These are phyloP conservation scores for Leucophora obtusa DNA, from an alignment of 2,888 invertebrate genomes.

Conservation along the genomic window DNA sequence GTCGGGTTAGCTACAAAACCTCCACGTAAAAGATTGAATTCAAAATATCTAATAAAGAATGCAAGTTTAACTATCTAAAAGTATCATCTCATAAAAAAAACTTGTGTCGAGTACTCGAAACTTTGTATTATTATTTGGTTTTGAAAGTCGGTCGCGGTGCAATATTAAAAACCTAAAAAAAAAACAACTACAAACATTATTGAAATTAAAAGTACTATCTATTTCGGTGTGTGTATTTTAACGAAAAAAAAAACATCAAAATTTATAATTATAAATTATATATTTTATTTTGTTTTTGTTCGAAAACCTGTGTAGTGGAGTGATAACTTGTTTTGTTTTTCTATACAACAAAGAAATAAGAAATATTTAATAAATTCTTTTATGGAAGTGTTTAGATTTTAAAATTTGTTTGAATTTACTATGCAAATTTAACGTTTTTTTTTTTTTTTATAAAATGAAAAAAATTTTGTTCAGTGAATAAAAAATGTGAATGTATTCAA, in stretches of 20 bases:
- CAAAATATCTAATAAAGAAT: not conserved
- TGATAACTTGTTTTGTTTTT: constrained; percentile 17
- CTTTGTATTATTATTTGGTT: constrained; percentile 6
- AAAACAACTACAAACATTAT: not conserved
- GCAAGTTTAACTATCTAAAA: not conserved
- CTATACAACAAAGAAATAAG: not conserved
- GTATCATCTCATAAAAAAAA: not conserved
- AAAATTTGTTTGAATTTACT: not conserved
- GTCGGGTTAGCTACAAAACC: not conserved
- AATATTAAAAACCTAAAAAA: not conserved
- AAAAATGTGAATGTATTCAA: not conserved
- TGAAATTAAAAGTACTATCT: not conserved
- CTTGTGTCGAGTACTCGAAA: not conserved
- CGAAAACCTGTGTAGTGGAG: not conserved
- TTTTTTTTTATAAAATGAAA: not conserved
- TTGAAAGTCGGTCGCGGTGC: constrained; percentile 3
- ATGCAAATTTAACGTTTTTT: not conserved
- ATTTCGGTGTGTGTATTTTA: not conserved
- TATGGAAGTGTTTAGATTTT: not conserved
- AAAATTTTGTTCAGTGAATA: too few species aligned
- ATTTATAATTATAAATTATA: constrained; percentile 5
- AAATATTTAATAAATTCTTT: not conserved
- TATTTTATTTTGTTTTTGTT: constrained; percentile 13
- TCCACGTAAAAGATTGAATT: not conserved
- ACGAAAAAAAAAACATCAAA: constrained; percentile 1